Percentiles rank a stretch among this genome's conserved stretches.
Evolutionary conservation across 2,113 vertebrate genomes (phyloP).

Genomic region (Scalopus aquaticus): DNA sequence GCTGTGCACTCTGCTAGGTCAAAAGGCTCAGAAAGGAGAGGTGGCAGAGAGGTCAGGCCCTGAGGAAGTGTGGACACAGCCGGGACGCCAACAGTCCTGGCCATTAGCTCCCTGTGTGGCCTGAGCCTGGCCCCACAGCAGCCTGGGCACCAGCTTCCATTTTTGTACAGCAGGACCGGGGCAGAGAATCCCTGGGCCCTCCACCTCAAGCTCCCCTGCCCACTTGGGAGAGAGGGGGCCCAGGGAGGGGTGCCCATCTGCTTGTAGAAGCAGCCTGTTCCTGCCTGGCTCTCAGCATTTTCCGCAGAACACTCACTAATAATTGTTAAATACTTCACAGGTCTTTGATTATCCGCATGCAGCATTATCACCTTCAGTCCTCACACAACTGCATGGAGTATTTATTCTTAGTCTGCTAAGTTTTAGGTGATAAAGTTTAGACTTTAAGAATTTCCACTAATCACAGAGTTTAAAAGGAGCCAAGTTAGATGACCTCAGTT

Average conservation of each 20-base stretch:
- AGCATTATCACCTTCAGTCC: background rate
- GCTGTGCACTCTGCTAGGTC: slow-evolving; percentile 77
- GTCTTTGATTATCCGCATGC: background rate
- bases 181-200: background rate
- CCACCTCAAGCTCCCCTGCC: accelerated
- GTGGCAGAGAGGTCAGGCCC: slow-evolving; percentile 74
- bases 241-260: background rate
- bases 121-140: background rate
- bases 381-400: background rate
- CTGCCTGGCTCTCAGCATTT: background rate
- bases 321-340: background rate
- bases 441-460: background rate
- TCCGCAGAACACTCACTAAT: background rate
- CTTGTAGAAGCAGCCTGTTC: background rate
- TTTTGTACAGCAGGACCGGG: background rate
- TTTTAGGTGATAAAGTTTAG: background rate
- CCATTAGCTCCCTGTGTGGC: slow-evolving; percentile 62
- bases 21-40: slow-evolving; percentile 73
- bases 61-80: slow-evolving; percentile 47
- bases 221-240: background rate
- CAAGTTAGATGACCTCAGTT: background rate
- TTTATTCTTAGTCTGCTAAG: background rate
- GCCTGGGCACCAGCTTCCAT: background rate
- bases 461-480: background rate
- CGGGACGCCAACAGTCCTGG: background rate